Evolutionary conservation across 2,113 vertebrate species (phyloP), one percentile per base, ranked within the genome.

Genomic region (Ptilonorhynchus violaceus): DNA sequence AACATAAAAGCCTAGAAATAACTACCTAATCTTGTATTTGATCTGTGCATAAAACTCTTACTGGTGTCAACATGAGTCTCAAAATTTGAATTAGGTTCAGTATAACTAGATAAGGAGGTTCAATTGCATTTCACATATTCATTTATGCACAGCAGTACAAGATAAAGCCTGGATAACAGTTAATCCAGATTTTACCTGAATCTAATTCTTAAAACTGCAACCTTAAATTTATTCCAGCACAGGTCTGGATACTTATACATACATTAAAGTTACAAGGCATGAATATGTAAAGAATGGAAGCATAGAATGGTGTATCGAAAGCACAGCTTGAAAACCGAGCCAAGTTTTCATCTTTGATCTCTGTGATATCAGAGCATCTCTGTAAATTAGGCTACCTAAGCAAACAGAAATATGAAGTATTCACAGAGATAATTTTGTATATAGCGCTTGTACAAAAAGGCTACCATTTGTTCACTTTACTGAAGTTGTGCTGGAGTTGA

Each of bases 101-200:
- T 74, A 35, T 44, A 78, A 75, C 53, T 89, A 58, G 66, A 87
- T 73, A 85, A 77, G 39, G 28, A 74, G 42, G n/a, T 85, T 94
- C 67, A 70, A 4, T 88, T 94, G 67, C 33, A 56, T 78, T 86
- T 95, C 35, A 81, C 5, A 1, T 59, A 87, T 68, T 92, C 64
- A 56, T 94, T 93, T 92, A 86, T 85, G 60, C 68, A 37, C 42
- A 78, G 52, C 53, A 94, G 22, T 85, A 63, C 35, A 64, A 89
- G 72, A 77, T 91, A 63, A 96, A 76, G 46, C n/a, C 70, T 76
- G 42, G 50, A 73, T 95, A 94, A 55, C 15, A 59, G 23, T 80
- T 95, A 94, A 85, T 95, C 76, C 76, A 87, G 81, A 69, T 27
- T 85, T 90, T 70, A 90, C 49, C 63, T 75, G 42, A 66, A 67